Percentiles rank a stretch among this genome's conserved stretches.
Evolutionary conservation across 2,113 vertebrate species (phyloP).

Genomic region (Phrynosoma platyrhinos): DNA sequence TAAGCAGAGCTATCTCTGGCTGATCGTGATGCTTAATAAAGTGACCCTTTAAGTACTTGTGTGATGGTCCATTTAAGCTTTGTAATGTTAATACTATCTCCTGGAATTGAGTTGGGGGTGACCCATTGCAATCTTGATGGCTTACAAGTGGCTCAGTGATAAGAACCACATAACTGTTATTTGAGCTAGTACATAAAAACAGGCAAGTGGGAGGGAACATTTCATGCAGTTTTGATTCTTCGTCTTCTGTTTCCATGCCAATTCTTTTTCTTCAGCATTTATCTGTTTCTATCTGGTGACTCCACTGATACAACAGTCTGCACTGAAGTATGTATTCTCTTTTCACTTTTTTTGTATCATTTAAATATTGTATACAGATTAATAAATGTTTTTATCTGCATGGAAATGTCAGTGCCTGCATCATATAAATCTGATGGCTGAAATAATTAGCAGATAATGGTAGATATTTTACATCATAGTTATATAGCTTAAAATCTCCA

Average conservation of each 20-base stretch:
- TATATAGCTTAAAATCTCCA: too few relatives aligned
- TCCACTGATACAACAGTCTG: slow-evolving; percentile 84
- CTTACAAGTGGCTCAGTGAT: too few relatives aligned
- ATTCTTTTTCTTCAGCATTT: slow-evolving; percentile 74
- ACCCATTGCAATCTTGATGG: too few relatives aligned
- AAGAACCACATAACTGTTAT: not conserved
- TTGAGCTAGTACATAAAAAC: not conserved
- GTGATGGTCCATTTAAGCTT: too few relatives aligned
- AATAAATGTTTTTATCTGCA: not conserved
- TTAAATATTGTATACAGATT: not conserved
- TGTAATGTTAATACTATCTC: too few relatives aligned
- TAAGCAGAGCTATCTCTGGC: too few relatives aligned
- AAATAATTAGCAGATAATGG: not conserved
- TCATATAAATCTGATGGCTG: not conserved
- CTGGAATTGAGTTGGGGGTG: too few relatives aligned
- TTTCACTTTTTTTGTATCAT: not conserved
- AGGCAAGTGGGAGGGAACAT: not conserved
- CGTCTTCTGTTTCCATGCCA: slow-evolving; percentile 13
- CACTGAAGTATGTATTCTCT: slow-evolving; percentile 79
- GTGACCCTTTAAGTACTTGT: too few relatives aligned
- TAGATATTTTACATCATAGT: too few relatives aligned
- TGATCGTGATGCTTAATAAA: too few relatives aligned
- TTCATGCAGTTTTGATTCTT: slow-evolving; percentile 1
- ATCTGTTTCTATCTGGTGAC: slow-evolving; percentile 87
- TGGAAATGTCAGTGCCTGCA: not conserved